A percentile compares a stretch with the other conserved stretches of the same genome.
Conservation (phyloP, 2,113 vertebrate genomes). For the Scomber scombrus region DNA sequence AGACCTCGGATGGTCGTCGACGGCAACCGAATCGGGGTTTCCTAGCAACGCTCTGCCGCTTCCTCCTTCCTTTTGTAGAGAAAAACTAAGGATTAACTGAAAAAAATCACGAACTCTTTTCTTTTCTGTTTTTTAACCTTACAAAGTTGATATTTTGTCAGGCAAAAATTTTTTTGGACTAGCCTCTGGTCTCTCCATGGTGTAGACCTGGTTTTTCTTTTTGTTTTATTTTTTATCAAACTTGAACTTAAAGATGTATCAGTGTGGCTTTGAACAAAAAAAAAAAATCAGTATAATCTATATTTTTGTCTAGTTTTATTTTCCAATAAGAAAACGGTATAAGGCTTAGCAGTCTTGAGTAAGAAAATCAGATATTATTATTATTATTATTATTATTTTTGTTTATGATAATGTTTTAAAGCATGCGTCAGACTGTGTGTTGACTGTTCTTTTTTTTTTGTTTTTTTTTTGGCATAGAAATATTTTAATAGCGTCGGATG, state of each 20-base stretch:
- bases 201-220: constrained; percentile 71
- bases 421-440: constrained; percentile 77
- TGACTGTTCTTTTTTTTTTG: constrained; percentile 65
- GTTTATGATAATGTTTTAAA: constrained; percentile 78
- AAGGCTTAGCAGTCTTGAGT: constrained; percentile 95
- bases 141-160: constrained; percentile 76
- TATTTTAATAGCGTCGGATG: constrained; percentile 82
- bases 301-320: constrained; percentile 88
- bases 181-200: constrained; percentile 69
- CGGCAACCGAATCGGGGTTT: constrained; percentile 86
- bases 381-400: constrained; percentile 59
- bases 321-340: constrained; percentile 84
- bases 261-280: constrained; percentile 87
- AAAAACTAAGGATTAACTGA: constrained; percentile 81
- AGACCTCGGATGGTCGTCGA: constrained; percentile 80
- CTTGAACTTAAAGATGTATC: constrained; percentile 80
- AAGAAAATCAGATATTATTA: constrained; percentile 75
- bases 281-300: constrained; percentile 82
- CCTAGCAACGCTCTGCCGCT: constrained; percentile 90
- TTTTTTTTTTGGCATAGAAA: constrained; percentile 75
- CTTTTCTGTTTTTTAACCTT: constrained; percentile 85
- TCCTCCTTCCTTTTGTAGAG: constrained; percentile 87
- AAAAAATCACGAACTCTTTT: constrained; percentile 82
- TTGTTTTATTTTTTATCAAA: constrained; percentile 77
- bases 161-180: constrained; percentile 73